A percentile compares a stretch with the other conserved stretches of the same genome.
Evolutionary conservation across 2,113 vertebrate species (phyloP).

Genomic region (Lamprologus callipterus): DNA sequence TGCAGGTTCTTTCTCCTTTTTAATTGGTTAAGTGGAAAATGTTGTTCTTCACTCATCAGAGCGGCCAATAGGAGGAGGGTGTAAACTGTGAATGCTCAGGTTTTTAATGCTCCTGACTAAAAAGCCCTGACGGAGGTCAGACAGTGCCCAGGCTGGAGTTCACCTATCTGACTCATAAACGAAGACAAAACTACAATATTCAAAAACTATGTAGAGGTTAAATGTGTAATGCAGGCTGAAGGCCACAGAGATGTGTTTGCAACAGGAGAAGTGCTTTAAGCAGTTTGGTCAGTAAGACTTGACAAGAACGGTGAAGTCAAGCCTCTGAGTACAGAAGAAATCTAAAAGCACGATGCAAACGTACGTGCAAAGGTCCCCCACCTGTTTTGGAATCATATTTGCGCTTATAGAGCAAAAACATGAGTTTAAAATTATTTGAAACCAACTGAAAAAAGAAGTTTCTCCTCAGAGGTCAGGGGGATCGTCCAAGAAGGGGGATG

Average conservation of each 20-base stretch:
- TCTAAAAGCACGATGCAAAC: background rate
- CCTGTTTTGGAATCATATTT: background rate
- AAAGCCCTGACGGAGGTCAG: background rate
- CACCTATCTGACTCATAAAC: background rate
- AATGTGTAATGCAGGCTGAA: background rate
- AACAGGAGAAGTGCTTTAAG: background rate
- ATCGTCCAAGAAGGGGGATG: background rate
- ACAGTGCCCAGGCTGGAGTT: background rate
- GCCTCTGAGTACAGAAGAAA: background rate
- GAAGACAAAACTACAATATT: background rate
- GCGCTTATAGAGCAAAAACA: background rate
- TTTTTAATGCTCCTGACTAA: background rate
- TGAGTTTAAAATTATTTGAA: background rate
- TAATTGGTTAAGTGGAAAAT: background rate
- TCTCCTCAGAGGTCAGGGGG: background rate
- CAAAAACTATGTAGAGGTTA: background rate
- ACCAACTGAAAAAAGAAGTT: background rate
- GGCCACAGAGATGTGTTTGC: background rate
- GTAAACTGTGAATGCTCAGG: background rate
- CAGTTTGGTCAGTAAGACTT: background rate
- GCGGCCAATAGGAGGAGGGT: background rate
- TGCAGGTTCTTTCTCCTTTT: background rate
- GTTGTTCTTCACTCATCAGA: background rate
- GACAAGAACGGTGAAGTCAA: background rate
- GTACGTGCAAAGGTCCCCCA: rapidly evolving